Conservation (phyloP, 1,140 invertebrate genomes). For the Drosophila fuyamai region DNA sequence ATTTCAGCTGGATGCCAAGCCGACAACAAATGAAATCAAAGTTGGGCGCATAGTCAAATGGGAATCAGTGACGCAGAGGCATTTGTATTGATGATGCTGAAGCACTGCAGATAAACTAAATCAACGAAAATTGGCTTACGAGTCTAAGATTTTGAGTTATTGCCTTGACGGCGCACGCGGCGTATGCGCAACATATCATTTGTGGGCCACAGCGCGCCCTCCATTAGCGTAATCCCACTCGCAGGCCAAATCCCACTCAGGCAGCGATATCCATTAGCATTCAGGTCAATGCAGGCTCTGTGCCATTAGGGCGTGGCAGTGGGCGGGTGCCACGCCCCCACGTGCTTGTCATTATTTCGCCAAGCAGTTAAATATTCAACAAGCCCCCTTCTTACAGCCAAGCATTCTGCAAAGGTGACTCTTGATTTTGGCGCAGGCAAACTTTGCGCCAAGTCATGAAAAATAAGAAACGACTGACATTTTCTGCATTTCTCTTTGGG, state of each 20-base stretch:
- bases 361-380: slow-evolving; percentile 50
- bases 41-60: slow-evolving; percentile 56
- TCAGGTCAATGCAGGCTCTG: slow-evolving; percentile 54
- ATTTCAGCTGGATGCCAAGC: slow-evolving; percentile 11
- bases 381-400: neutral
- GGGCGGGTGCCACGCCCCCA: slow-evolving; percentile 10
- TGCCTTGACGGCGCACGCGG: slow-evolving; percentile 49
- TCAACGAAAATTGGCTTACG: slow-evolving; percentile 82
- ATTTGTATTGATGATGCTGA: slow-evolving; percentile 70
- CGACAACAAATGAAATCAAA: slow-evolving; percentile 74
- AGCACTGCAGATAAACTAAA: slow-evolving; percentile 78
- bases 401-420: slow-evolving; percentile 42
- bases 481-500: slow-evolving; percentile 15
- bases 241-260: slow-evolving; percentile 46
- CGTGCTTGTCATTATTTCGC: slow-evolving; percentile 48
- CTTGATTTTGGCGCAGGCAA: slow-evolving; percentile 30
- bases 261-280: slow-evolving; percentile 50
- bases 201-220: slow-evolving; percentile 27
- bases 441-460: slow-evolving; percentile 45
- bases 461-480: slow-evolving; percentile 24
- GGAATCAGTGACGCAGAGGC: slow-evolving; percentile 68
- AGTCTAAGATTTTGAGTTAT: slow-evolving; percentile 76
- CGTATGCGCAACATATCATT: slow-evolving; percentile 75
- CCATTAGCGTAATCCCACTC: slow-evolving; percentile 31
- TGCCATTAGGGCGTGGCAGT: slow-evolving; percentile 30